These are phyloP conservation scores for Bucco capensis DNA, from an alignment of 2,113 vertebrate genomes.

Conservation along the genomic window DNA sequence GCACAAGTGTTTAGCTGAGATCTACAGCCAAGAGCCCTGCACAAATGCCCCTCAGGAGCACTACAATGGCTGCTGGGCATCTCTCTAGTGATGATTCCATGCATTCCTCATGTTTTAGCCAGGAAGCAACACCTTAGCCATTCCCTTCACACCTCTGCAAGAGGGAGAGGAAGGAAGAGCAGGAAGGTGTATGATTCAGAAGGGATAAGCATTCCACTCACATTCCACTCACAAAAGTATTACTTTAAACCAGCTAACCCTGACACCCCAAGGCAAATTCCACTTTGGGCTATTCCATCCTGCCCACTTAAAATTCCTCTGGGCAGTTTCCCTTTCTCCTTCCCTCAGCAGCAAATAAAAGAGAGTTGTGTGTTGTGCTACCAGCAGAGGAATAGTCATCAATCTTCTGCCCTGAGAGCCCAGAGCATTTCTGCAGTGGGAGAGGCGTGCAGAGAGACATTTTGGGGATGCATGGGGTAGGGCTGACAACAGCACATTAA, in stretches of 20 bases:
- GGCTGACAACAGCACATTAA: not conserved
- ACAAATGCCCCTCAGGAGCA: not conserved
- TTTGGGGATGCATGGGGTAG: not conserved
- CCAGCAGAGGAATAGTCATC: not conserved
- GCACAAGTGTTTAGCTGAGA: not conserved
- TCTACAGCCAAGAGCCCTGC: not conserved
- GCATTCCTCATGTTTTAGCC: not conserved
- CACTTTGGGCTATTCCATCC: not conserved
- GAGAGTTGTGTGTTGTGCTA: not conserved
- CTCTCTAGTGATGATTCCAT: not conserved
- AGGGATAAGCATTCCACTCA: not conserved
- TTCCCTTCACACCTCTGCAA: not conserved
- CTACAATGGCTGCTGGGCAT: not conserved
- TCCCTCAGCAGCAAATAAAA: not conserved
- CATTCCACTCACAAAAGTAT: not conserved
- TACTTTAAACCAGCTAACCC: not conserved
- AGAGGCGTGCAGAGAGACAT: slow-evolving; percentile 4
- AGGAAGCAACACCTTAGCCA: not conserved
- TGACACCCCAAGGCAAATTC: not conserved
- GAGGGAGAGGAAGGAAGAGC: slow-evolving; percentile 14
- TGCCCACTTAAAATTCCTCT: slow-evolving; percentile 9
- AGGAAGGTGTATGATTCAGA: not conserved
- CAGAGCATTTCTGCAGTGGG: not conserved
- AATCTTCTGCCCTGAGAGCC: not conserved
- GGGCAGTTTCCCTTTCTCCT: not conserved